Evolutionary conservation across 2,888 invertebrate species (phyloP).

Genomic region (Zygothrica quintamaculata): DNA sequence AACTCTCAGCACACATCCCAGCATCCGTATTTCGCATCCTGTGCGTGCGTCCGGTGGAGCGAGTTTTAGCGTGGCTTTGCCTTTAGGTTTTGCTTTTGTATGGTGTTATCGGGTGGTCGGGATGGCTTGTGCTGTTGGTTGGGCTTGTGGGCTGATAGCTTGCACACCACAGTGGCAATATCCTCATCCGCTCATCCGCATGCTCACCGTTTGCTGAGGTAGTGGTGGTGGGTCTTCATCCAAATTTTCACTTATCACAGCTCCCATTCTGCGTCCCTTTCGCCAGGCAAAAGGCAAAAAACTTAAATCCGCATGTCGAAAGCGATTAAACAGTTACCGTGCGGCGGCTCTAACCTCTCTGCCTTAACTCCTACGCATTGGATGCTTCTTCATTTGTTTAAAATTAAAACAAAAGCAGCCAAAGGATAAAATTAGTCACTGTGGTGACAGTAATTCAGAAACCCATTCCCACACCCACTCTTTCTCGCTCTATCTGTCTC

Average conservation of each 20-base stretch:
- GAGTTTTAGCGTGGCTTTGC: conserved; percentile 21
- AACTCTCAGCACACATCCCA: conserved; percentile 22
- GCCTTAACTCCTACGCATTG: conserved; percentile 8
- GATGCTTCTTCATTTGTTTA: conserved; percentile 65
- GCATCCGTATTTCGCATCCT: conserved; percentile 70
- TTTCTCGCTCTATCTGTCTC: neutral
- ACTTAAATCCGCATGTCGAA: conserved; percentile 85
- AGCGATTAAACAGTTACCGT: conserved; percentile 83
- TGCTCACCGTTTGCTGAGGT: conserved; percentile 23
- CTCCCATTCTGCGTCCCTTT: conserved; percentile 31
- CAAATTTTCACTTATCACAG: conserved; percentile 76
- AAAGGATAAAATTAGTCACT: conserved; percentile 81
- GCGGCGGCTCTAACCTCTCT: conserved; percentile 26
- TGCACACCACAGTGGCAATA: conserved; percentile 43
- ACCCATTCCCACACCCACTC: neutral
- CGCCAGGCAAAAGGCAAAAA: conserved; percentile 72
- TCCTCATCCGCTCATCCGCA: conserved; percentile 61
- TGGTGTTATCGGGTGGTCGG: conserved; percentile 69
- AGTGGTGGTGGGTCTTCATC: conserved; percentile 43
- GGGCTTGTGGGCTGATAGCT: conserved; percentile 26
- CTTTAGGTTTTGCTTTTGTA: conserved; percentile 21
- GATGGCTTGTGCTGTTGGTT: conserved; percentile 18
- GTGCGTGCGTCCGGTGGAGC: conserved; percentile 80
- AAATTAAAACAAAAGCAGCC: conserved; percentile 76
- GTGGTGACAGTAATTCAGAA: conserved; percentile 73